Base-by-base conservation (phyloP, 2,113 vertebrate genomes). In the Sander vitreus region DNA sequence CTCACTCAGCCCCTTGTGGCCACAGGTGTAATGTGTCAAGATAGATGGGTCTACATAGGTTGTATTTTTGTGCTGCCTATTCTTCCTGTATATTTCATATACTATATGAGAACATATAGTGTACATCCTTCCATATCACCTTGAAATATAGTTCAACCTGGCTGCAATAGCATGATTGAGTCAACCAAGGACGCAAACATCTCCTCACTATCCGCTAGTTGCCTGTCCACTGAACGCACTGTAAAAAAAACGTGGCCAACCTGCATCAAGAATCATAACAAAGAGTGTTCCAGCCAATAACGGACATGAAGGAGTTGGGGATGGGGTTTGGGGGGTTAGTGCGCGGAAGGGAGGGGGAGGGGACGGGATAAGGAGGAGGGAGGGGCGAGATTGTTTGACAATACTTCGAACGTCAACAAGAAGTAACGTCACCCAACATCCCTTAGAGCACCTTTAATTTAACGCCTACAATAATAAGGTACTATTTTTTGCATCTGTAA, bases 1-100 rank as follows among this genome's bases (percentile, higher is more conserved):
- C 64, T 84, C 76, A 57, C 27, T 81, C 81, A 50, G 77, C 85
- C 80, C 79, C 85, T 77, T 21, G 73, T 65, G 86, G 83, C 80
- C 73, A 60, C 66, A 70, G 62, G 27, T 73, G 55, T 13, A 45
- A 72, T 14, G 33, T 57, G 69, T 75, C 53, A 79, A 71, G 55
- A 64, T 23, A 73, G 48, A 33, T 12, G 9, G 23, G 21, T 73
- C 47, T 15, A 51, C n/a, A 25, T 18, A 13, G 64, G n/a, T 47
- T 50, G 27, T 33, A 4, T 30, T 66, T 47, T 43, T 25, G 23
- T 50, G 23, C 36, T 55, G 12, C 45, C 51, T 76, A 23, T 18
- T 23, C 65, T 65, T 60, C 11, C 27, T 58, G 6, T 27, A 48
- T 14, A 13, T 60, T 33, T 84, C 21, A 25, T 5, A 47, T 27